Percentiles rank a stretch among this genome's conserved stretches.
Conservation (phyloP, 2,888 invertebrate genomes). For the Nycteola revayana region DNA sequence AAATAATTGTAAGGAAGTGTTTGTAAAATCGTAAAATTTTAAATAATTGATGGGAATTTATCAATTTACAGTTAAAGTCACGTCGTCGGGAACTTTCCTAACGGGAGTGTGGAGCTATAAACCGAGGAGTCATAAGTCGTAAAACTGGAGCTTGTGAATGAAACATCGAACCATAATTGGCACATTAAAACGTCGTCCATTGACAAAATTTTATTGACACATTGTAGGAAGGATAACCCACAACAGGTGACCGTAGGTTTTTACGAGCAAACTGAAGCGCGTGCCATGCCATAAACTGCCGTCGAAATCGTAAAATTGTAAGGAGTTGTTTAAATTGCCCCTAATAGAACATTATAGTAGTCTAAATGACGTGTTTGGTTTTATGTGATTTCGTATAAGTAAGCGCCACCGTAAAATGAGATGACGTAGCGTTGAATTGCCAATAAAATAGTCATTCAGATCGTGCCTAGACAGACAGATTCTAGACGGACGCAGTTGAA, state of each 20-base stretch:
- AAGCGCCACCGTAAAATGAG: slow-evolving; percentile 51
- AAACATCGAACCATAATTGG: slow-evolving; percentile 65
- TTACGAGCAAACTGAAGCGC: slow-evolving; percentile 65
- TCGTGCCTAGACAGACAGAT: slow-evolving; percentile 37
- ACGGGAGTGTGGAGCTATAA: slow-evolving; percentile 35
- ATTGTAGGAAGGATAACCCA: slow-evolving; percentile 57
- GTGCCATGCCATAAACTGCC: slow-evolving; percentile 60
- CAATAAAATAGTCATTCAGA: slow-evolving; percentile 41
- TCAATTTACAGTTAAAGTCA: slow-evolving; percentile 22
- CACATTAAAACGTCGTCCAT: slow-evolving; percentile 68
- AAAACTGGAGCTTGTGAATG: slow-evolving; percentile 58
- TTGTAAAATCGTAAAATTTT: no score
- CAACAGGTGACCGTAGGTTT: slow-evolving; percentile 78
- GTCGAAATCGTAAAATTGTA: slow-evolving; percentile 68
- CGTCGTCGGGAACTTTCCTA: slow-evolving; percentile 23
- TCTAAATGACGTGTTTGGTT: slow-evolving; percentile 65
- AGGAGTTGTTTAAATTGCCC: slow-evolving; percentile 65
- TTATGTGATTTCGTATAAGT: slow-evolving; percentile 60
- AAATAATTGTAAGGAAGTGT: background rate
- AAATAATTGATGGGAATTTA: no score
- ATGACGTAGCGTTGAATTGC: slow-evolving; percentile 38
- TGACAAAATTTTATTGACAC: slow-evolving; percentile 70
- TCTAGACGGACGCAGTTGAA: slow-evolving; percentile 36
- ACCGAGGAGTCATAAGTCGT: slow-evolving; percentile 38
- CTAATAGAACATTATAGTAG: slow-evolving; percentile 67